Evolutionary conservation across 2,888 invertebrate genomes (phyloP).

Genomic region (Volucella inflata): DNA sequence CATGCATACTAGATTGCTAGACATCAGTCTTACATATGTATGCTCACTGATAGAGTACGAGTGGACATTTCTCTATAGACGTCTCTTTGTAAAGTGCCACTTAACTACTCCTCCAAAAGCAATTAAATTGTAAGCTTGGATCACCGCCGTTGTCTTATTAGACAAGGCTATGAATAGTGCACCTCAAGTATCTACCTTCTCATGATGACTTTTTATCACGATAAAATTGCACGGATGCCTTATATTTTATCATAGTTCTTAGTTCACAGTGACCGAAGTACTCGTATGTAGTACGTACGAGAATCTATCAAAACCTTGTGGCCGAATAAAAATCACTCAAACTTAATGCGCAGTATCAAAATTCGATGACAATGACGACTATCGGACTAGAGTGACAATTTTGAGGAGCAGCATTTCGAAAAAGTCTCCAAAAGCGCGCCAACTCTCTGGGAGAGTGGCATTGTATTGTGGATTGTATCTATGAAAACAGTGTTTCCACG

Average conservation of each 20-base stretch:
- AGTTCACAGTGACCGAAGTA: not conserved
- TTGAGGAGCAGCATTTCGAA: constrained; percentile 24
- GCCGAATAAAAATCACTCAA: constrained; percentile 54
- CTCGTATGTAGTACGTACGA: no score
- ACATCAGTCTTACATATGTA: no score
- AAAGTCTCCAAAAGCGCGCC: constrained; percentile 55
- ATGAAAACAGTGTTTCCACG: constrained; percentile 63
- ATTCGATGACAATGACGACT: constrained; percentile 26
- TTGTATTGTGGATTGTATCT: constrained; percentile 52
- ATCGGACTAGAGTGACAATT: not conserved
- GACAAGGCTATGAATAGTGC: not conserved
- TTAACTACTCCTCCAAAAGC: constrained; percentile 20
- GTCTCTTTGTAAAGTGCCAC: not conserved
- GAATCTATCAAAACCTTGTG: not conserved
- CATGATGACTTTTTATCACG: not conserved
- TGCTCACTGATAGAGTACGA: not conserved
- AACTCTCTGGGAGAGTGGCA: constrained; percentile 30
- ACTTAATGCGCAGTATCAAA: constrained; percentile 71
- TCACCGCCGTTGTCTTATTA: constrained; percentile 7
- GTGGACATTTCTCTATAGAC: not conserved
- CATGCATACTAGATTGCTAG: no score
- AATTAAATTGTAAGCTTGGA: constrained; percentile 11
- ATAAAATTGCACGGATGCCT: not conserved
- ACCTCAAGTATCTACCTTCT: not conserved
- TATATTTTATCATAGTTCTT: no score